Evolutionary conservation across 92 coral and sea anemone genomes (phyloP).

Genomic region (Porites rus): DNA sequence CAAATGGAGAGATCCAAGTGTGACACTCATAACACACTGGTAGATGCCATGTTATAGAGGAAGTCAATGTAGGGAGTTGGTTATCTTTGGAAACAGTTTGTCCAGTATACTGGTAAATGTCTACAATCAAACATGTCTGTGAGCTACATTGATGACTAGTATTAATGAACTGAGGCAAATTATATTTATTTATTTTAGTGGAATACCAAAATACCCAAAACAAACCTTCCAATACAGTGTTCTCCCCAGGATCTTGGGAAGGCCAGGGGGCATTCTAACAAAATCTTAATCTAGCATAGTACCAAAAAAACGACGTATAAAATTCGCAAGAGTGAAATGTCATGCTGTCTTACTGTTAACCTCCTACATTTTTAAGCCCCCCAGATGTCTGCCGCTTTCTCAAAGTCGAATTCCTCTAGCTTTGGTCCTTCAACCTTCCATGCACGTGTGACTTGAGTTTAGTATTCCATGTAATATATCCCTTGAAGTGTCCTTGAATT

Average conservation of each 20-base stretch:
- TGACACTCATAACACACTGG: too few species aligned
- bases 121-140: too few species aligned
- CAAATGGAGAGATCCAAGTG: too few species aligned
- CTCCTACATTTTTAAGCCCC: slow-evolving; percentile 35
- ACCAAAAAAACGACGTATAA: slow-evolving; percentile 11
- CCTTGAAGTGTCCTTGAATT: slow-evolving; percentile 9
- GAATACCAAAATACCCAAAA: too few species aligned
- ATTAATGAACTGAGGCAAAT: too few species aligned
- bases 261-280: slow-evolving; percentile 23
- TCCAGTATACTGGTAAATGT: too few species aligned
- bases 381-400: slow-evolving; percentile 42
- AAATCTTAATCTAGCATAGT: slow-evolving; percentile 10
- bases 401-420: slow-evolving; percentile 30
- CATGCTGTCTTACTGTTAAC: slow-evolving; percentile 15
- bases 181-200: too few species aligned
- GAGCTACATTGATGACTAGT: too few species aligned
- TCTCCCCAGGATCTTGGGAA: slow-evolving; percentile 24
- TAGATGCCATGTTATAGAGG: too few species aligned
- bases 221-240: neutral
- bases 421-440: slow-evolving; percentile 33
- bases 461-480: slow-evolving; percentile 30
- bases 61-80: too few species aligned
- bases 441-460: neutral
- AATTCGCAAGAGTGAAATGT: neutral
- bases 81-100: too few species aligned